Percentiles rank a stretch among this genome's conserved stretches.
Evolutionary conservation across 2,797 vertebrate species (phyloP).

Genomic region (Aratinga solstitialis): DNA sequence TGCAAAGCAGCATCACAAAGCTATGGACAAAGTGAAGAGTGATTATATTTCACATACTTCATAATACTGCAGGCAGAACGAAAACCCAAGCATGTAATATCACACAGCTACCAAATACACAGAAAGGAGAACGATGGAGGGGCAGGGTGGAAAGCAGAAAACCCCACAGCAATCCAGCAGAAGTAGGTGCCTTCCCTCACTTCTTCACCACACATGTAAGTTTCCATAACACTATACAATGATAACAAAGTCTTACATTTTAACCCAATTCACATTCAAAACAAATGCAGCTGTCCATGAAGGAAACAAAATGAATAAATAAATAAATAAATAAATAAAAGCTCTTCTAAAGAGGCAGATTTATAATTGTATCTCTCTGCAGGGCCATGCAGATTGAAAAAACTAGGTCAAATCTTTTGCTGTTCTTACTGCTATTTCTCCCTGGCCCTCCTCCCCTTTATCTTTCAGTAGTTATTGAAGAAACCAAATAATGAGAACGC

Average conservation of each 20-base stretch:
- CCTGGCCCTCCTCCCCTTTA: neutral
- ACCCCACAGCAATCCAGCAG: neutral
- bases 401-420: conserved; percentile 63
- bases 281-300: neutral
- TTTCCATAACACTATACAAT: neutral
- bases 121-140: neutral
- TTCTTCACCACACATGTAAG: neutral
- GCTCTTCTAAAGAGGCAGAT: conserved; percentile 5
- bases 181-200: neutral
- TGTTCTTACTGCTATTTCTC: neutral
- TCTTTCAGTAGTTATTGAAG: conserved; percentile 17
- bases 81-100: neutral
- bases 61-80: neutral
- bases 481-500: conserved; percentile 1
- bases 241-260: neutral
- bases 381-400: conserved; percentile 39
- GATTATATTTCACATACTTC: neutral
- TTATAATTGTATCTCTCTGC: conserved; percentile 22
- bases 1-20: neutral
- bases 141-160: neutral
- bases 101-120: neutral
- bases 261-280: neutral
- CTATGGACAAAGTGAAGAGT: neutral
- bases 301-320: neutral
- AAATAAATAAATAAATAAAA: neutral